phyloP scores from a whole-genome alignment of 2,888 invertebrate genomes.

The Trileptium ribeirensis region DNA sequence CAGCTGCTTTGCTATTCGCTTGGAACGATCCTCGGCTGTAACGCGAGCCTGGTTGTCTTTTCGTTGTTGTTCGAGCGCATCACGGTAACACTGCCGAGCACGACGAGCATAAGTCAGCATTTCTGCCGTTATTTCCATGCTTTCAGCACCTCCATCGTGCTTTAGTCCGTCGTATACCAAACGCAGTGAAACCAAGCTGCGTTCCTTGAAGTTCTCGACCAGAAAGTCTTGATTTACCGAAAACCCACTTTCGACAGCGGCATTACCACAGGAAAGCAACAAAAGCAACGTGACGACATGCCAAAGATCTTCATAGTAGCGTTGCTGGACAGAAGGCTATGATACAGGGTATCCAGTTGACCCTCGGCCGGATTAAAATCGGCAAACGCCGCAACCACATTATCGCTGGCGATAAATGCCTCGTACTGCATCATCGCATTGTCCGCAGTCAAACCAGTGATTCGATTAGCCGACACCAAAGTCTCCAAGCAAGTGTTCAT shows the following conservation, averaged over 20 bases:
- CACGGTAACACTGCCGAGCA: neutral
- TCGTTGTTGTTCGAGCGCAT: neutral
- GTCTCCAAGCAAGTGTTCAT: neutral
- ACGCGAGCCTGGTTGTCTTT: neutral
- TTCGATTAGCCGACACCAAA: neutral
- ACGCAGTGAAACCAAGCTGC: slow-evolving; percentile 34
- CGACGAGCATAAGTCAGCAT: neutral
- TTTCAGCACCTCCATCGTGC: neutral
- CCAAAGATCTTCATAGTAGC: neutral
- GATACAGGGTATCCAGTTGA: neutral
- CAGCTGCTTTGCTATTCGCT: too few species aligned
- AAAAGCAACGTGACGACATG: slow-evolving; percentile 21
- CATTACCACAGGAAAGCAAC: slow-evolving; percentile 40
- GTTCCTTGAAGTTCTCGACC: slow-evolving; percentile 33
- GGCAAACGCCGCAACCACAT: neutral
- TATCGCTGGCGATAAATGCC: neutral
- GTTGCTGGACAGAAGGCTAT: neutral
- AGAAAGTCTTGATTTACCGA: slow-evolving; percentile 38
- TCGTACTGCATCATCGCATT: neutral
- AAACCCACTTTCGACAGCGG: slow-evolving; percentile 39
- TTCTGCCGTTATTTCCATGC: neutral
- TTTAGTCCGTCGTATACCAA: neutral
- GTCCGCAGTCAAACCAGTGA: neutral
- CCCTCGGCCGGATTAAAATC: neutral
- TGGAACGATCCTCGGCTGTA: too few species aligned